These are phyloP conservation scores for Tubulanus polymorphus DNA, from an alignment of 2,888 invertebrate species.

Conservation along the genomic window DNA sequence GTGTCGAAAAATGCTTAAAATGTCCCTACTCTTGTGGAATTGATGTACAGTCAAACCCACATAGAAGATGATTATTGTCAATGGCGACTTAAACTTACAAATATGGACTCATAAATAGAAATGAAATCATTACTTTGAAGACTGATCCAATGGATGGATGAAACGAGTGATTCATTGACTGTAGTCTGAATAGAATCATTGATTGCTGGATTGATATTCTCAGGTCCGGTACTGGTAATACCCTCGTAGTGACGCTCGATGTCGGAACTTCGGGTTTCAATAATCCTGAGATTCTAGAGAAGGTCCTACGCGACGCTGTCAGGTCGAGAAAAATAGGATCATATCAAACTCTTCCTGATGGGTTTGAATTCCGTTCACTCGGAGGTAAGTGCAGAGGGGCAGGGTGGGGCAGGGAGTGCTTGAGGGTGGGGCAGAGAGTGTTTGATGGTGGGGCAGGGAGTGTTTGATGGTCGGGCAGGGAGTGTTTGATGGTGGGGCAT, in stretches of 20 bases:
- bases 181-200: too few relatives aligned
- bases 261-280: constrained; percentile 63
- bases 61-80: neutral
- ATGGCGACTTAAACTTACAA: neutral
- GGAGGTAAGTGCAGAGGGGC: constrained; percentile 54
- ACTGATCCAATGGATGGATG: too few relatives aligned
- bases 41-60: too few relatives aligned
- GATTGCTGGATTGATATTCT: neutral
- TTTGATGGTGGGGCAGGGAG: too few relatives aligned
- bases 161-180: too few relatives aligned
- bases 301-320: constrained; percentile 62
- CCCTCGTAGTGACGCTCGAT: constrained; percentile 63
- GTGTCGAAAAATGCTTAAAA: too few relatives aligned
- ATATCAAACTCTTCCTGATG: constrained; percentile 60
- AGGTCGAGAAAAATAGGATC: constrained; percentile 57
- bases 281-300: constrained; percentile 58
- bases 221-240: neutral
- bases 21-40: too few relatives aligned
- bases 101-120: too few relatives aligned
- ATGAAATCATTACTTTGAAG: too few relatives aligned
- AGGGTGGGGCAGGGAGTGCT: neutral
- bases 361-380: constrained; percentile 62
- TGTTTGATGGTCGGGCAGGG: too few relatives aligned
- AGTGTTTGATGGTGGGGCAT: too few relatives aligned
- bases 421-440: too few relatives aligned